Evolutionary conservation across 2,113 vertebrate genomes (phyloP), one percentile per base, ranked within the genome.

Genomic region (Pygathrix nemaeus): DNA sequence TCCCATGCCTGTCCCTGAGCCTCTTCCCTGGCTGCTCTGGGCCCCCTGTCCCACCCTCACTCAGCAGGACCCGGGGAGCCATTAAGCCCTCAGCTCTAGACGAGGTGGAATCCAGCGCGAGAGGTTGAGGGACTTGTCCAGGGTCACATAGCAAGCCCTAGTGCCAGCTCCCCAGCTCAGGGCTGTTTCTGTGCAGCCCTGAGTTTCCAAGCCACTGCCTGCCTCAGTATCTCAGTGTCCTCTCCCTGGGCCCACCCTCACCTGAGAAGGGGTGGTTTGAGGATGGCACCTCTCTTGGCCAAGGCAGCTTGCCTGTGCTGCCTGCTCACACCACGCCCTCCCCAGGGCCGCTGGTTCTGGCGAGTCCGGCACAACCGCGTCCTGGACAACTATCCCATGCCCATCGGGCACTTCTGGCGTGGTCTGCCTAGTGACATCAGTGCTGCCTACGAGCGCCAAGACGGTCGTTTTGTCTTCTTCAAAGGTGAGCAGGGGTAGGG

Each of bases 351-450:
- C 79, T 99, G 99, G 99, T 99, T 99, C 98, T 99, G 99, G 99
- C 99, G 99, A 50, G 99, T 99, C 13, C 98, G 99, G 50, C 98
- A 99, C 96, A 99, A 99, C 98, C 99, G 99, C 0, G 99, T 99
- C 90, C 98, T 99, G 96, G 99, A 99, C 98, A 99, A 99, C 97
- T 99, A 99, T 87, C 99, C 99, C 43, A 99, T 99, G 99, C 99
- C 99, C 2, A 99, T 99, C 0, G 99, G 99, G 0, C 99, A 99
- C 83, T 99, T 99, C 98, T 99, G 99, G 99, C 98, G 98, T 7
- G 99, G 99, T 12, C 99, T 99, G 45, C 99, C 99, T 0, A 98
- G 98, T 25, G 98, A 99, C 98, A 99, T 99, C 0, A 99, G 99
- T 1, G 99, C 99, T 0, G 99, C 99, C 76, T 99, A 99, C 0